Evolutionary conservation across 2,113 vertebrate species (phyloP).

Genomic region (Chloropsis cyanopogon): DNA sequence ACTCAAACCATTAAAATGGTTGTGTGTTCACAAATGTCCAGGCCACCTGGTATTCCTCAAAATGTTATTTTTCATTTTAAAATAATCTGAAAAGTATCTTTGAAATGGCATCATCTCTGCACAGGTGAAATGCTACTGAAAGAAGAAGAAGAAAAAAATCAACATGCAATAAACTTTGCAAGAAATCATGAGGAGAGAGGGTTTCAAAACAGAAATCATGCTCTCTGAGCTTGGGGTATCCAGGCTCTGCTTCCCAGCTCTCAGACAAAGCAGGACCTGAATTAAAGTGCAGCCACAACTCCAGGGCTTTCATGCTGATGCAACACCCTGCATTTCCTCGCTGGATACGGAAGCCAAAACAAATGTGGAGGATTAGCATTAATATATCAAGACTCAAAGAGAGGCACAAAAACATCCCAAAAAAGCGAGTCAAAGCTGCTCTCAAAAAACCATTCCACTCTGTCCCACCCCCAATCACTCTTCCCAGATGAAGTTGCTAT

Average conservation of each 20-base stretch:
- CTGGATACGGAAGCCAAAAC: neutral
- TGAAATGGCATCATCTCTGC: neutral
- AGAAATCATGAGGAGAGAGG: neutral
- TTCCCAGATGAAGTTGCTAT: slow-evolving; percentile 44
- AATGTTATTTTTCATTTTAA: neutral
- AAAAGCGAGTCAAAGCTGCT: neutral
- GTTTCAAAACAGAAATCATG: neutral
- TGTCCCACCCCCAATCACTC: neutral
- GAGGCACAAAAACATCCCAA: neutral
- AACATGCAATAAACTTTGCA: neutral
- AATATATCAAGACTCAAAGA: neutral
- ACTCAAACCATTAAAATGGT: neutral
- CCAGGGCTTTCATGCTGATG: neutral
- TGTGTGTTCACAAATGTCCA: neutral
- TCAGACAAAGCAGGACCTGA: neutral
- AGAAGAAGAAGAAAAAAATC: neutral
- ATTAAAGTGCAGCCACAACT: neutral
- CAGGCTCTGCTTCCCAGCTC: neutral
- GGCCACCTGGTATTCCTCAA: neutral
- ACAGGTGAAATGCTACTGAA: neutral
- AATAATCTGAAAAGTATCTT: neutral
- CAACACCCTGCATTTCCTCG: neutral
- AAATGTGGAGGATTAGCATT: neutral
- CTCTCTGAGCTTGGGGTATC: neutral
- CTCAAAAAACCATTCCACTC: neutral